Conservation (phyloP, 2,113 vertebrate genomes). For the Cephalopholis sonnerati region DNA sequence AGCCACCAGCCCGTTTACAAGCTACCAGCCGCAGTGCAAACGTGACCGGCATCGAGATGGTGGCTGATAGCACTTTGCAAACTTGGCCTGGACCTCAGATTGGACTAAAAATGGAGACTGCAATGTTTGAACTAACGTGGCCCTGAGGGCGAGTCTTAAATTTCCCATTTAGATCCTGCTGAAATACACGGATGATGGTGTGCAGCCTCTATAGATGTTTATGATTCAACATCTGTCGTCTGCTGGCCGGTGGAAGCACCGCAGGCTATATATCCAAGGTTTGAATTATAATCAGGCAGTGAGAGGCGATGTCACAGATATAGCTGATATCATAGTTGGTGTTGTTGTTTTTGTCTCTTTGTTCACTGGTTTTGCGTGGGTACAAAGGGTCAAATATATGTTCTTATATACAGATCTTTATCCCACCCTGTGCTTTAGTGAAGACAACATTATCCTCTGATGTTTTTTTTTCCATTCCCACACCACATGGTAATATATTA, state of each 20-base stretch:
- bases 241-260: constrained; percentile 3
- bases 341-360: background rate
- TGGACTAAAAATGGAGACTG: background rate
- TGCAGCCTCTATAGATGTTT: constrained; percentile 28
- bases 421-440: background rate
- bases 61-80: constrained; percentile 2
- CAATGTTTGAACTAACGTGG: background rate
- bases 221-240: constrained; percentile 29
- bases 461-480: background rate
- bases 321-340: background rate
- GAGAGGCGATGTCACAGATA: background rate
- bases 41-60: background rate
- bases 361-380: constrained; percentile 1
- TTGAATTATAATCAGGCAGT: constrained; percentile 5
- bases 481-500: background rate
- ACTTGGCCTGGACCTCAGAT: constrained; percentile 23
- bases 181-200: constrained; percentile 33
- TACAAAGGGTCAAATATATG: background rate
- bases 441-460: background rate
- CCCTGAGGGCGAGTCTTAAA: constrained; percentile 1
- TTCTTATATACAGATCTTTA: background rate
- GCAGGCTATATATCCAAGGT: background rate
- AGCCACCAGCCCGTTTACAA: constrained; percentile 2
- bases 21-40: constrained; percentile 15
- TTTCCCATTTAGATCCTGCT: constrained; percentile 14